These are phyloP conservation scores for Sesamia inferens DNA, from an alignment of 2,888 invertebrate species.

Conservation along the genomic window DNA sequence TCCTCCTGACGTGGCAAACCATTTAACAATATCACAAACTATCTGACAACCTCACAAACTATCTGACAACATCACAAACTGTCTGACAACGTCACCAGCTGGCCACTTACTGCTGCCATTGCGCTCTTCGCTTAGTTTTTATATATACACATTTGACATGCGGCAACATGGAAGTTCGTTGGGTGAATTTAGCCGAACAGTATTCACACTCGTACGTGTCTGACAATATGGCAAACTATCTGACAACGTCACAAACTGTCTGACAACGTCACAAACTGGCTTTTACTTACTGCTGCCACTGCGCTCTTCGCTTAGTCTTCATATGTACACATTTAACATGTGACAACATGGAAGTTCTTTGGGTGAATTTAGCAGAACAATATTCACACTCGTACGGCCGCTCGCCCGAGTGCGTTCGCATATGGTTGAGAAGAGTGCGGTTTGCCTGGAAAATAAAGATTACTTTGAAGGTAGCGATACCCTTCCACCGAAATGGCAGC, in stretches of 20 bases:
- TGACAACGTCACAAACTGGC: neutral
- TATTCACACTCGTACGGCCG: slow-evolving; percentile 67
- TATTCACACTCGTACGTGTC: slow-evolving; percentile 64
- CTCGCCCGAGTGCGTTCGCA: slow-evolving; percentile 74
- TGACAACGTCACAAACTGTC: neutral
- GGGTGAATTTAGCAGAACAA: slow-evolving; percentile 72
- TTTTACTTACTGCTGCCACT: slow-evolving; percentile 42
- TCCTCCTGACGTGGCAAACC: no score
- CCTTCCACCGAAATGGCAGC: neutral
- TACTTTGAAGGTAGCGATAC: no score
- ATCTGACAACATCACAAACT: neutral
- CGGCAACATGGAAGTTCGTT: slow-evolving; percentile 72
- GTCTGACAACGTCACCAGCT: neutral
- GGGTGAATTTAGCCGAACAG: slow-evolving; percentile 72
- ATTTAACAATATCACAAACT: neutral
- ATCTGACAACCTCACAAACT: no score
- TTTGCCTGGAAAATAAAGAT: slow-evolving; percentile 59
- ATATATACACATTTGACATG: slow-evolving; percentile 55
- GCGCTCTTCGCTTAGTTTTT: slow-evolving; percentile 40
- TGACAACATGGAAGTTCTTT: slow-evolving; percentile 72
- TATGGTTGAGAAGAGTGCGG: slow-evolving; percentile 64
- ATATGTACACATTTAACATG: slow-evolving; percentile 55
- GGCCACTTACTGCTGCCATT: slow-evolving; percentile 34
- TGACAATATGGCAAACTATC: neutral
- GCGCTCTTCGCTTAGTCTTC: slow-evolving; percentile 41